Evolutionary conservation across 2,797 vertebrate species (phyloP).

Genomic region (Benthosema pterotum): DNA sequence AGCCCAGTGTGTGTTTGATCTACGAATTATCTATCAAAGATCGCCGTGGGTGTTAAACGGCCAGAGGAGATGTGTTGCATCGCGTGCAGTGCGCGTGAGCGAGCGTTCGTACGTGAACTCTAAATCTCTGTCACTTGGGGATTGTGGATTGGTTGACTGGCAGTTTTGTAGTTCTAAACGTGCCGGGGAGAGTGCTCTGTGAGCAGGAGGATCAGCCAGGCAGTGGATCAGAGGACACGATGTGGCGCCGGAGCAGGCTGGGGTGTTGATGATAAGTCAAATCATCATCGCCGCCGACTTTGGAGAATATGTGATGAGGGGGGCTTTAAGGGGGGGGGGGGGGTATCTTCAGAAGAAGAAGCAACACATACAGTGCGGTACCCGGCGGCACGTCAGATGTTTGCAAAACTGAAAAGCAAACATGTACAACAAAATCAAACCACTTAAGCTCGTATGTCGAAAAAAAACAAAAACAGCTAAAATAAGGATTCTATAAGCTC

Average conservation of each 20-base stretch:
- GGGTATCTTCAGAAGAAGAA: neutral
- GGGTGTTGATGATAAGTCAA: constrained; percentile 39
- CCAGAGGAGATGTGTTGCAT: constrained; percentile 32
- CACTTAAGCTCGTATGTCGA: no score
- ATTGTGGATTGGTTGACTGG: constrained; percentile 34
- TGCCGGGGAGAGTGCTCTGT: constrained; percentile 20
- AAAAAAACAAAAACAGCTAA: no score
- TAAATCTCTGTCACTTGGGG: constrained; percentile 45
- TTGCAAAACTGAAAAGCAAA: no score
- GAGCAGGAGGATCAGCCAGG: no score
- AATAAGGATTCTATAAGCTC: no score
- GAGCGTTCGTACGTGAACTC: constrained; percentile 31
- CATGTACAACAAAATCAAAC: no score
- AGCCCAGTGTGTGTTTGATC: constrained; percentile 40
- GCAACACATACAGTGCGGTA: neutral
- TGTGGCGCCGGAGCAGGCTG: constrained; percentile 21
- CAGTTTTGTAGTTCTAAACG: constrained; percentile 45
- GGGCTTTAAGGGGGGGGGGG: neutral
- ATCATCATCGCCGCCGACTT: constrained; percentile 14
- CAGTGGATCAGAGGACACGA: neutral
- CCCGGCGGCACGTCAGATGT: neutral
- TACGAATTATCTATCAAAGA: constrained; percentile 61
- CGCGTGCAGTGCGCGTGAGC: no score
- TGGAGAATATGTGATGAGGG: neutral
- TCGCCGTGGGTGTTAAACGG: constrained; percentile 51